A percentile compares a stretch with the other conserved stretches of the same genome.
Conservation (phyloP, 2,888 invertebrate species). For the Pheosia gnoma region DNA sequence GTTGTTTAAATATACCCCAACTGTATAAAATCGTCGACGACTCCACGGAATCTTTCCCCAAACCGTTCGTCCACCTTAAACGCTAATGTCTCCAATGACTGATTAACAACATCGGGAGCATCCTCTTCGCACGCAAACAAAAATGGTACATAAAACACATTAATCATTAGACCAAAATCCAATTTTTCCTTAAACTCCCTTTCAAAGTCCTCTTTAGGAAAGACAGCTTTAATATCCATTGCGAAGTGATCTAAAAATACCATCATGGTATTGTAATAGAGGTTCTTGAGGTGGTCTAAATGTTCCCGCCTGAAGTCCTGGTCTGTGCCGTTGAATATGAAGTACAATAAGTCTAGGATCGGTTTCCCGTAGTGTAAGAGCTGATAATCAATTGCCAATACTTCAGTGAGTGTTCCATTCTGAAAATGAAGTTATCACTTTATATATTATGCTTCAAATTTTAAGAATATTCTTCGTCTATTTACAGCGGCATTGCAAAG, state of each 20-base stretch:
- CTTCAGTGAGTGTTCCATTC: conserved; percentile 49
- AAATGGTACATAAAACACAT: conserved; percentile 47
- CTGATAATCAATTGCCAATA: conserved; percentile 58
- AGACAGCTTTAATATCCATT: conserved; percentile 45
- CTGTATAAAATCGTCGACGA: conserved; percentile 49
- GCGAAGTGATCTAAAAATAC: conserved; percentile 48
- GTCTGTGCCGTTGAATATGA: conserved; percentile 57
- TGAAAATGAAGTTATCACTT: conserved; percentile 30
- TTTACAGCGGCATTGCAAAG: too few species aligned
- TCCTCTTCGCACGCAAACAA: conserved; percentile 48
- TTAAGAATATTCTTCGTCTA: too few species aligned
- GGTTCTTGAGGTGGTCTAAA: conserved; percentile 46
- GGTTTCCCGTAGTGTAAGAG: conserved; percentile 54
- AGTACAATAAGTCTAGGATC: conserved; percentile 55
- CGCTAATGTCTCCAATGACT: conserved; percentile 26
- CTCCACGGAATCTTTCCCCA: conserved; percentile 39
- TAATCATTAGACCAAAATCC: conserved; percentile 53
- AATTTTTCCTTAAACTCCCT: conserved; percentile 42
- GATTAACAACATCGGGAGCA: conserved; percentile 41
- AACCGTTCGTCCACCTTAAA: conserved; percentile 41
- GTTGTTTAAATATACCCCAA: conserved; percentile 42
- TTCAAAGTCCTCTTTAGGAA: conserved; percentile 50
- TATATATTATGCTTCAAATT: not conserved
- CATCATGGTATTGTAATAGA: conserved; percentile 49
- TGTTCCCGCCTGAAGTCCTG: conserved; percentile 53